A percentile compares a stretch with the other conserved stretches of the same genome.
Evolutionary conservation across 2,113 vertebrate species (phyloP).

Genomic region (Pan paniscus): DNA sequence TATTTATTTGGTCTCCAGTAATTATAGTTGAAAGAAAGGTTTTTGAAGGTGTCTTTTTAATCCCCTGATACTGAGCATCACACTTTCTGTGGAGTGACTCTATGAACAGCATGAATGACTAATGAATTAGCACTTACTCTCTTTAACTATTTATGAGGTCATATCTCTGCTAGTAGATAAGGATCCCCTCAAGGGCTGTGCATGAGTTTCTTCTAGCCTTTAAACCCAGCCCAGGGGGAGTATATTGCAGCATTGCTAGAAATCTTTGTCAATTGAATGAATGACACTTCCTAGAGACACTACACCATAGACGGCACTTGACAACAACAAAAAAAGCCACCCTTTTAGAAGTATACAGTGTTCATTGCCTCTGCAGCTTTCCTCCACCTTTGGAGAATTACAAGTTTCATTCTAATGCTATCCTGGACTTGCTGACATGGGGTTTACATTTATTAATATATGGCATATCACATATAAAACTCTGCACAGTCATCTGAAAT

Average conservation of each 20-base stretch:
- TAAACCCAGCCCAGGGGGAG: not conserved
- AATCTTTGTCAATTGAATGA: conserved; percentile 3
- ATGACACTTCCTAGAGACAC: not conserved
- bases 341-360: not conserved
- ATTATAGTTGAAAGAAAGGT: not conserved
- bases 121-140: not conserved
- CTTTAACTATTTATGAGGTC: not conserved
- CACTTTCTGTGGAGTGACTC: not conserved
- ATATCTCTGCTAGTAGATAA: not conserved
- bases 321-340: not conserved
- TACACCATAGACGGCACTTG: not conserved
- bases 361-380: not conserved
- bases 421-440: not conserved
- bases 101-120: not conserved
- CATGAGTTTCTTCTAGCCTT: not conserved
- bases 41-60: not conserved
- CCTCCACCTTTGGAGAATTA: not conserved
- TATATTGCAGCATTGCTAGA: not conserved
- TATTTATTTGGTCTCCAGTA: not conserved
- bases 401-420: not conserved
- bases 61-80: not conserved
- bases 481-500: not conserved
- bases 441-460: not conserved
- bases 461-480: not conserved
- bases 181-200: no score